phyloP scores from a whole-genome alignment of 2,888 invertebrate species.

The Dicycla oo region DNA sequence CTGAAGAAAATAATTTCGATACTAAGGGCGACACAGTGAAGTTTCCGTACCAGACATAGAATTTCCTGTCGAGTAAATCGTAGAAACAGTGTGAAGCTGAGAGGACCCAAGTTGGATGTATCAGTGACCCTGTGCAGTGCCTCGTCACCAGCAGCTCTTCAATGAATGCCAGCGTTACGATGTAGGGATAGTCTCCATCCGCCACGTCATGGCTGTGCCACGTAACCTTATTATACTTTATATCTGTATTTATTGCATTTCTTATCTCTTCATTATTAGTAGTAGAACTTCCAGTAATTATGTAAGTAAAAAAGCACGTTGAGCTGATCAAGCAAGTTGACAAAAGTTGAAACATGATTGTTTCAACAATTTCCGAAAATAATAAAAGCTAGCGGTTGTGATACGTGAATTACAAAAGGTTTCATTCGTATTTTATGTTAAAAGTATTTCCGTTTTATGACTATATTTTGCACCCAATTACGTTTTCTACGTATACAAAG shows the following conservation, averaged over 20 bases:
- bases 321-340: too few relatives aligned
- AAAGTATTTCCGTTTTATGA: constrained; percentile 26
- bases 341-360: constrained; percentile 25
- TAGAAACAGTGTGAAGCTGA: constrained; percentile 48
- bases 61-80: constrained; percentile 23
- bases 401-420: neutral
- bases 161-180: constrained; percentile 18
- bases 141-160: constrained; percentile 31
- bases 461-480: constrained; percentile 29
- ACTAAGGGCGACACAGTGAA: constrained; percentile 36
- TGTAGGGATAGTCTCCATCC: constrained; percentile 23
- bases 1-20: constrained; percentile 27
- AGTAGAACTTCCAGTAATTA: neutral
- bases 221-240: neutral
- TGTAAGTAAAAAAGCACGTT: constrained; percentile 16
- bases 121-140: constrained; percentile 45
- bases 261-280: constrained; percentile 1
- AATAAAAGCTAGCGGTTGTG: neutral
- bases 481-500: constrained; percentile 5
- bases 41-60: constrained; percentile 51
- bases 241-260: constrained; percentile 6
- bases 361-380: neutral
- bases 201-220: constrained; percentile 31
- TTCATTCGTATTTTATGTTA: constrained; percentile 15
- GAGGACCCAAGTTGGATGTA: constrained; percentile 40